Evolutionary conservation across 2,797 vertebrate genomes (phyloP).

Genomic region (Chrysocyon brachyurus): DNA sequence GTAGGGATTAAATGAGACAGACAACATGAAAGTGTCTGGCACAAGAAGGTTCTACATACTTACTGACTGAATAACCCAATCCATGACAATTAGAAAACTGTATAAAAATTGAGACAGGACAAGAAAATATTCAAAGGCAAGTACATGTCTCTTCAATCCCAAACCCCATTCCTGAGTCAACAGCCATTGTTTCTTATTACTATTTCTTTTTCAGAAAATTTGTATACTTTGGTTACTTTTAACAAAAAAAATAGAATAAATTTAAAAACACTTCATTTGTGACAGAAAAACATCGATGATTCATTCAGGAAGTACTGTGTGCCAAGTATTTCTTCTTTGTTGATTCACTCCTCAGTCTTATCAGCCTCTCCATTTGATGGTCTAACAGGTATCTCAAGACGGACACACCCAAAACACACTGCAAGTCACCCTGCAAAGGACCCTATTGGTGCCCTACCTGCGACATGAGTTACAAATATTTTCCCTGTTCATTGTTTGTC

Average conservation of each 20-base stretch:
- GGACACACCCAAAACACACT: neutral
- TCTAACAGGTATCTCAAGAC: neutral
- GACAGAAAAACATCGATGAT: neutral
- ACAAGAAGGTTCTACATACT: neutral
- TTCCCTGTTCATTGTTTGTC: neutral
- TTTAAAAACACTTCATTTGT: neutral
- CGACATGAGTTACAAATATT: neutral
- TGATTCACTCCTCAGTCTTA: neutral
- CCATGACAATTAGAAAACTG: constrained; percentile 5
- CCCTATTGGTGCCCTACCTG: neutral
- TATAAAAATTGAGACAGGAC: neutral
- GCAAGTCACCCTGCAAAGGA: neutral
- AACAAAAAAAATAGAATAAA: constrained; percentile 24
- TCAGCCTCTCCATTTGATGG: neutral
- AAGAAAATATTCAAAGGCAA: constrained; percentile 53
- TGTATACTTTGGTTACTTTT: neutral
- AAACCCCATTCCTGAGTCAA: neutral
- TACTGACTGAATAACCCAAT: neutral
- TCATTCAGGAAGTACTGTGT: neutral
- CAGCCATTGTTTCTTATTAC: neutral
- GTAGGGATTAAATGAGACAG: constrained; percentile 8
- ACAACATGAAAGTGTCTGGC: neutral
- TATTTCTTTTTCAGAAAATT: neutral
- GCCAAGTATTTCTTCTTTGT: neutral
- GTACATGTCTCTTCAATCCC: neutral